These are phyloP conservation scores for Rhopilema esculentum DNA, from an alignment of 30 jellyfish, hydroid and myxozoan species.

Conservation along the genomic window DNA sequence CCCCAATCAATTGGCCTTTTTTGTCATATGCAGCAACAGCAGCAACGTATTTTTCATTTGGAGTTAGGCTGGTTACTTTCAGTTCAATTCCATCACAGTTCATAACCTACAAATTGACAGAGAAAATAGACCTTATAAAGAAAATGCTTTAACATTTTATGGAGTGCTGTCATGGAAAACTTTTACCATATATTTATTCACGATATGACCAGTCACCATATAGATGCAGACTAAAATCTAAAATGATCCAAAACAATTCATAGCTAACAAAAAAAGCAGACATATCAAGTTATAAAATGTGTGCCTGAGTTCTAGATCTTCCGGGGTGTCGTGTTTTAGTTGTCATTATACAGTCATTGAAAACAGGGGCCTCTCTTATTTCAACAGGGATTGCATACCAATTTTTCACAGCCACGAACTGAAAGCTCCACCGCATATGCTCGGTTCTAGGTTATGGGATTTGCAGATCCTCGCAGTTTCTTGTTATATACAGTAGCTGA, in stretches of 20 bases:
- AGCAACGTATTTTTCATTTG: constrained; percentile 81
- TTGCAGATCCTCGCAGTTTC: too few species aligned
- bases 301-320: too few species aligned
- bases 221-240: neutral
- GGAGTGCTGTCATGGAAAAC: neutral
- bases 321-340: too few species aligned
- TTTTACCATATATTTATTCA: neutral
- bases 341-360: too few species aligned
- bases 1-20: constrained; percentile 78
- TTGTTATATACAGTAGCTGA: too few species aligned
- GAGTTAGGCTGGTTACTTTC: constrained; percentile 65
- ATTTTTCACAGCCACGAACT: too few species aligned
- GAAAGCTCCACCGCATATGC: too few species aligned
- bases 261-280: neutral
- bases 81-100: constrained; percentile 48
- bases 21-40: constrained; percentile 92
- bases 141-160: neutral
- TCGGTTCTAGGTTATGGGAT: too few species aligned
- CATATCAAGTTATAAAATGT: too few species aligned
- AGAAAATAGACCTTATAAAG: too few species aligned
- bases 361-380: too few species aligned
- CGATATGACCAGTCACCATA: neutral
- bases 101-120: constrained; percentile 51
- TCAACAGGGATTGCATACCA: too few species aligned
- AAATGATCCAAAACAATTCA: neutral